Evolutionary conservation across 2,797 vertebrate species (phyloP).

Genomic region (Hephaestus fuliginosus): DNA sequence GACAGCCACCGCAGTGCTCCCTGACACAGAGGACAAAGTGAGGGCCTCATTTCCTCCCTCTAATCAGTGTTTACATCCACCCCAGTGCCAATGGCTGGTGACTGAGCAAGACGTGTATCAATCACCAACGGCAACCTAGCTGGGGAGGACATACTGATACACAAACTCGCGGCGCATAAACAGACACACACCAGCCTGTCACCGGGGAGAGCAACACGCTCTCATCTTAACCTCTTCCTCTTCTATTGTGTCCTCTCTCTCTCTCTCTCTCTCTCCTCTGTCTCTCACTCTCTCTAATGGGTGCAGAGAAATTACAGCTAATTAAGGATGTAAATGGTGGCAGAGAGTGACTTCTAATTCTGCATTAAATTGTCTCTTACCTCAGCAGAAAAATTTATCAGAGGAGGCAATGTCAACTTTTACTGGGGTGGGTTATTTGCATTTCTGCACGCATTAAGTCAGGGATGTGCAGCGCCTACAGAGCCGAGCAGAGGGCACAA

Average conservation of each 20-base stretch:
- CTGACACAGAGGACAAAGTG: conserved; percentile 87
- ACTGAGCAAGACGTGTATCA: conserved; percentile 83
- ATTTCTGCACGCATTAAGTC: conserved; percentile 81
- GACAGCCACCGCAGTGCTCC: conserved; percentile 82
- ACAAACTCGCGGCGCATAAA: conserved; percentile 46
- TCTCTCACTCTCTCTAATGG: conserved; percentile 86
- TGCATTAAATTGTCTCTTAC: conserved; percentile 93
- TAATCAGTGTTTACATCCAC: conserved; percentile 88
- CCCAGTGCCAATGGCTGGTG: conserved; percentile 78
- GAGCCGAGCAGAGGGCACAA: conserved; percentile 60
- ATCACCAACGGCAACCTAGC: conserved; percentile 77
- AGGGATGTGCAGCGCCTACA: conserved; percentile 69
- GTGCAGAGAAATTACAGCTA: conserved; percentile 92
- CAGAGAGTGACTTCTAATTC: conserved; percentile 89
- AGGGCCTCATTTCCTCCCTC: conserved; percentile 86
- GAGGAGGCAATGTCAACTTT: conserved; percentile 92
- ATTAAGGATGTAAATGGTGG: conserved; percentile 94
- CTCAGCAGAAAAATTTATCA: conserved; percentile 94
- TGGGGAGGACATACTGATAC: conserved; percentile 58
- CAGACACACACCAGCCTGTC: conserved; percentile 46
- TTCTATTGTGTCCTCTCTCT: conserved; percentile 44
- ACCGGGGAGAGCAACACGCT: conserved; percentile 47
- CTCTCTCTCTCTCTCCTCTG: conserved; percentile 19
- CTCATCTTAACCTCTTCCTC: conserved; percentile 73
- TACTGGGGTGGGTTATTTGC: conserved; percentile 84